phyloP scores from a whole-genome alignment of 2,888 invertebrate species.

The Drosophila tripunctata region DNA sequence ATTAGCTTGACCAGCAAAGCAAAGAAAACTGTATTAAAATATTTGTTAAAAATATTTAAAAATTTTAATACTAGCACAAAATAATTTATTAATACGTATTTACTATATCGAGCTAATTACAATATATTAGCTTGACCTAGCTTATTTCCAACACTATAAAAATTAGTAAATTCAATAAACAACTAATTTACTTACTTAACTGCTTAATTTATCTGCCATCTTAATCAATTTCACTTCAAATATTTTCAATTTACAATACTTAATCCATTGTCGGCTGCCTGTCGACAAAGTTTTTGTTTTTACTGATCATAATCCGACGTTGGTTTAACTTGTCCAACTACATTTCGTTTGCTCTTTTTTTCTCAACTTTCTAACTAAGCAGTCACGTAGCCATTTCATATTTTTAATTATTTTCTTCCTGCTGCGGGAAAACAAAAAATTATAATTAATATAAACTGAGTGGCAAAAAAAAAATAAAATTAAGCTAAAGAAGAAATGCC shows the following conservation, averaged over 20 bases:
- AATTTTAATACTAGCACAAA: no score
- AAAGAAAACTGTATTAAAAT: no score
- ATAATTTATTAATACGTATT: no score
- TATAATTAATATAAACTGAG: constrained; percentile 22
- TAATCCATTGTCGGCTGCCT: constrained; percentile 5
- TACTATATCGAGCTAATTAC: no score
- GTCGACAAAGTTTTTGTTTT: constrained; percentile 21
- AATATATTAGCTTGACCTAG: no score
- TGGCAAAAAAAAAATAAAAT: background rate
- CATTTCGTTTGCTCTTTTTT: constrained; percentile 37
- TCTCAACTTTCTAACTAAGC: constrained; percentile 62
- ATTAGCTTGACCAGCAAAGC: no score
- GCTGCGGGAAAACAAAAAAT: constrained; percentile 18
- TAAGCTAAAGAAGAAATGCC: constrained; percentile 21
- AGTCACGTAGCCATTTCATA: constrained; percentile 55
- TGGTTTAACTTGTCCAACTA: constrained; percentile 35
- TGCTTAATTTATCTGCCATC: background rate
- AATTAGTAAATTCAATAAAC: no score
- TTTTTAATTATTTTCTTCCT: constrained; percentile 71
- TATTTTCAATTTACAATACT: constrained; percentile 30
- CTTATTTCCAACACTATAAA: no score
- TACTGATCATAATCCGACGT: constrained; percentile 8
- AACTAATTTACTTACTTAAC: background rate
- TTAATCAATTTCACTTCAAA: constrained; percentile 20
- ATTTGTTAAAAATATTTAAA: no score